phyloP scores from a whole-genome alignment of 2,888 invertebrate species.

The Nomada fabriciana region DNA sequence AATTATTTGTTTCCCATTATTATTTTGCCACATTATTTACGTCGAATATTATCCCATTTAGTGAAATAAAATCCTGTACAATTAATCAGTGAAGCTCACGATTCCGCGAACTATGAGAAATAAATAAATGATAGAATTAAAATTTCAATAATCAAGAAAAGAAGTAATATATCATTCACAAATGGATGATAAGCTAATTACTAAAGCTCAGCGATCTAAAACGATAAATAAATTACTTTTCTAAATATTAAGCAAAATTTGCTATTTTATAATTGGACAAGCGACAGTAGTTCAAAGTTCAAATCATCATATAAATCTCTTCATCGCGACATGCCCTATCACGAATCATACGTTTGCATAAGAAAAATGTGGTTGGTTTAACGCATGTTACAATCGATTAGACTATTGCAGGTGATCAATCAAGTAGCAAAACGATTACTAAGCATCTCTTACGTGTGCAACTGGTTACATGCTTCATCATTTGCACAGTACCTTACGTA shows the following conservation, averaged over 20 bases:
- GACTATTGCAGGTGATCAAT: conserved; percentile 14
- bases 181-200: no score
- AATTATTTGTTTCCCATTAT: no score
- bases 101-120: no score
- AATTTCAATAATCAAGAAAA: no score
- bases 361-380: background rate
- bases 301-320: background rate
- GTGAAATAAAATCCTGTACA: background rate
- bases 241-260: no score
- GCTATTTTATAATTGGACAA: no score
- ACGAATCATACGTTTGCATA: background rate
- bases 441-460: background rate
- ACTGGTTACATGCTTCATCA: background rate
- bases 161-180: no score
- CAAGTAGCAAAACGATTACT: background rate
- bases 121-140: no score
- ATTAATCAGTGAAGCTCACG: background rate
- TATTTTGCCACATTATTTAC: no score
- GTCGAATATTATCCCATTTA: background rate
- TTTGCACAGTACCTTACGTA: conserved; percentile 20
- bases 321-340: background rate
- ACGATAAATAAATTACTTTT: no score
- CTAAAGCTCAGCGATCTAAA: no score
- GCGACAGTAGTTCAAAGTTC: background rate
- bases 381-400: conserved; percentile 11